These are phyloP conservation scores for Pangasius sanitwongsei DNA, from an alignment of 2,797 vertebrate species.

Conservation along the genomic window DNA sequence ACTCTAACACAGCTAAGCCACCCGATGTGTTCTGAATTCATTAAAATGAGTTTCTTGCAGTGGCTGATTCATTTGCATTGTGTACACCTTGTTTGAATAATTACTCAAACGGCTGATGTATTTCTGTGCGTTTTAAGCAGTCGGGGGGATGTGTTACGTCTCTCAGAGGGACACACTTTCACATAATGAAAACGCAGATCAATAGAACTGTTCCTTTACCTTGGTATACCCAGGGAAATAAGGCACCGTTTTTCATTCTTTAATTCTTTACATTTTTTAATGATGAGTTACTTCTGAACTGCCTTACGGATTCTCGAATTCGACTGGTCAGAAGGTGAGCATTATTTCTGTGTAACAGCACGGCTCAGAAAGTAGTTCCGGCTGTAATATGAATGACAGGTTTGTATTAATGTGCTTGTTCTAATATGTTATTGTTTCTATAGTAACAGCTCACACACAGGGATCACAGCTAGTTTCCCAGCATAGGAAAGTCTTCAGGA, in stretches of 20 bases:
- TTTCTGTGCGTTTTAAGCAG: conserved; percentile 50
- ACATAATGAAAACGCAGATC: conserved; percentile 68
- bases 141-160: conserved; percentile 66
- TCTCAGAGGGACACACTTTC: conserved; percentile 72
- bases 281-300: background rate
- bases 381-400: background rate
- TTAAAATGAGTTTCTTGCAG: conserved; percentile 71
- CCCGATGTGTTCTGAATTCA: conserved; percentile 69
- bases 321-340: background rate
- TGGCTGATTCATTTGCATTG: conserved; percentile 74
- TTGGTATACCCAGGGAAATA: conserved; percentile 78
- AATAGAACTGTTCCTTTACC: conserved; percentile 73
- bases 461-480: background rate
- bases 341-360: background rate
- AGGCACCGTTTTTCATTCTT: conserved; percentile 58
- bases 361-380: background rate
- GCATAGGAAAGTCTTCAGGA: background rate
- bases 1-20: conserved; percentile 57
- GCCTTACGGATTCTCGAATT: background rate
- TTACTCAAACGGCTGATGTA: conserved; percentile 72
- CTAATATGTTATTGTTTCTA: conserved; percentile 6
- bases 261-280: conserved; percentile 59
- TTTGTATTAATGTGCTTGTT: background rate
- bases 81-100: conserved; percentile 71
- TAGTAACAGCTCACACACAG: background rate